Evolutionary conservation across 2,888 invertebrate genomes (phyloP).

Genomic region (Leucoptera coffeella): DNA sequence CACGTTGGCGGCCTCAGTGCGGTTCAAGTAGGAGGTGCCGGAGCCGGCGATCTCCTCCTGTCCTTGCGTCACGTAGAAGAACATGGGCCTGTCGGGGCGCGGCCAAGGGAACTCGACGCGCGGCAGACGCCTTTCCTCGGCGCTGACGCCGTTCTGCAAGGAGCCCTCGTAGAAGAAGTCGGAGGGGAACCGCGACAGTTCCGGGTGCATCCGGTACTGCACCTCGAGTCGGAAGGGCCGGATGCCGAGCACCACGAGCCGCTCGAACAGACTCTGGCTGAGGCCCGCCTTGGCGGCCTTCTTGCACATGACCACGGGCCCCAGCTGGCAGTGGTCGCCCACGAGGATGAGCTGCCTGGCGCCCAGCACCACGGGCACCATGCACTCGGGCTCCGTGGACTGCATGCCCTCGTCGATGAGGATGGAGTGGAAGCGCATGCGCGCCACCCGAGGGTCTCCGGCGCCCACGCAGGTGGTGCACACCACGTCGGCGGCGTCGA

Average conservation of each 20-base stretch:
- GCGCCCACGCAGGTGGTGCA: constrained; percentile 99
- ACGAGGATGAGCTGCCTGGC: constrained; percentile 95
- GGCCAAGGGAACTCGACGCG: constrained; percentile 99
- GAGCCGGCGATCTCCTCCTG: constrained; percentile 99
- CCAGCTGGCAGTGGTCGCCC: constrained; percentile 98
- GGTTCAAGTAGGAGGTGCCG: constrained; percentile 96
- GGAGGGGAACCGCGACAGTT: constrained; percentile 94
- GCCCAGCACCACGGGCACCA: constrained; percentile 98
- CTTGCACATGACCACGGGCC: constrained; percentile 99
- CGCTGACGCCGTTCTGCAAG: constrained; percentile 96
- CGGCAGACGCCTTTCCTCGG: constrained; percentile 83
- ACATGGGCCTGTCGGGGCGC: constrained; percentile 92
- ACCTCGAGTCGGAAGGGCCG: constrained; percentile 95
- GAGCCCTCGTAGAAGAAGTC: constrained; percentile 99
- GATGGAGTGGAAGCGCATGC: constrained; percentile 93
- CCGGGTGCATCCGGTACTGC: constrained; percentile 99
- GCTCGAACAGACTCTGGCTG: constrained; percentile 94
- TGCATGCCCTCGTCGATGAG: constrained; percentile 97
- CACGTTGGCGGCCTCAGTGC: constrained; percentile 97
- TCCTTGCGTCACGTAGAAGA: constrained; percentile 97
- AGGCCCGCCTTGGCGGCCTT: constrained; percentile 96
- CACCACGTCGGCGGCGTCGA: constrained; percentile 96
- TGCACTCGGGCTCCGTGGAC: constrained; percentile 95
- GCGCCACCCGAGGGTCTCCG: constrained; percentile 88
- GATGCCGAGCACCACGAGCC: constrained; percentile 94